A percentile compares a stretch with the other conserved stretches of the same genome.
These are phyloP conservation scores for Sebastes glaucus DNA, from an alignment of 2,797 vertebrate genomes.

Conservation along the genomic window DNA sequence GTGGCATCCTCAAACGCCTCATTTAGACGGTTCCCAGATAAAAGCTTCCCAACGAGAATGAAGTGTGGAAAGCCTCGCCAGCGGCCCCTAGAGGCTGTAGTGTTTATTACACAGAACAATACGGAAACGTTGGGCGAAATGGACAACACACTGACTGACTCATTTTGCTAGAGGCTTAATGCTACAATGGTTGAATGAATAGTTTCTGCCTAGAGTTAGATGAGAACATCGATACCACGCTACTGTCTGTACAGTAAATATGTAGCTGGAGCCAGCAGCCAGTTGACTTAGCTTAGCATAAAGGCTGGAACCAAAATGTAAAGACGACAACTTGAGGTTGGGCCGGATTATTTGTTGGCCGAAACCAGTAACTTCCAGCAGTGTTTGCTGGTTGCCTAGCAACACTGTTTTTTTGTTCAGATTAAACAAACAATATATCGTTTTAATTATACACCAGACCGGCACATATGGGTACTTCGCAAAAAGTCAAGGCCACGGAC, in stretches of 20 bases:
- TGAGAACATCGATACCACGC: neutral
- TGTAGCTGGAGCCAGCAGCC: neutral
- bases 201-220: neutral
- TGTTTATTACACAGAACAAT: conserved; percentile 9
- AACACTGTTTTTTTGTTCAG: neutral
- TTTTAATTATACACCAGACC: too few relatives aligned
- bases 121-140: neutral
- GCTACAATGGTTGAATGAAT: neutral
- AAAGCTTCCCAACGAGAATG: conserved; percentile 15
- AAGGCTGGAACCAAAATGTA: neutral
- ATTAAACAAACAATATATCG: neutral
- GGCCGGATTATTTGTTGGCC: neutral
- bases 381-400: neutral
- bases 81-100: conserved; percentile 35
- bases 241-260: neutral
- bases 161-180: neutral
- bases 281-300: neutral
- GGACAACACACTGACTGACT: neutral
- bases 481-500: too few relatives aligned
- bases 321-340: neutral
- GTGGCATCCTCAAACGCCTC: conserved; percentile 30
- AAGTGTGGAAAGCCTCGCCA: neutral
- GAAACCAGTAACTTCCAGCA: neutral
- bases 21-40: conserved; percentile 18
- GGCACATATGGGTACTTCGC: too few relatives aligned